phyloP scores from a whole-genome alignment of 37 sponge, comb jelly and placozoan species.

The Chondrosia reniformis region DNA sequence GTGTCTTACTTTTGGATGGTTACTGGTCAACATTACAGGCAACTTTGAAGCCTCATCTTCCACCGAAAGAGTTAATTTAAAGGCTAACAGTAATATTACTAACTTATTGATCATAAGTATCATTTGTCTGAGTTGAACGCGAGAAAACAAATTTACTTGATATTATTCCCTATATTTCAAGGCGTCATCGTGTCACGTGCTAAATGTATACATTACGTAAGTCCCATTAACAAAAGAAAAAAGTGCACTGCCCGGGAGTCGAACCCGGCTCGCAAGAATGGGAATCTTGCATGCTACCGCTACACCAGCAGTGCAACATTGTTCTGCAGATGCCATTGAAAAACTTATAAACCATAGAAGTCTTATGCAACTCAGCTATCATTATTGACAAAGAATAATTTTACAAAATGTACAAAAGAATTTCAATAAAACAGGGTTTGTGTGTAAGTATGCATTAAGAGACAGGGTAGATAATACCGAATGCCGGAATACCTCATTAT shows the following conservation, averaged over 20 bases:
- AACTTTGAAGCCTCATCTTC: neutral
- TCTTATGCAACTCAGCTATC: too few relatives aligned
- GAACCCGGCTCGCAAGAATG: constrained; percentile 99
- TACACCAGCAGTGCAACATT: constrained; percentile 94
- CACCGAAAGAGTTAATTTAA: neutral
- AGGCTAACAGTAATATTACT: too few relatives aligned
- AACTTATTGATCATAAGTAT: too few relatives aligned
- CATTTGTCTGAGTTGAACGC: too few relatives aligned
- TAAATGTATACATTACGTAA: too few relatives aligned
- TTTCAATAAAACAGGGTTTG: neutral
- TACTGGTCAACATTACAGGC: neutral
- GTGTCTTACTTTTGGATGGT: neutral
- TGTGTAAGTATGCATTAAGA: neutral
- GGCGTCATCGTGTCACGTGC: too few relatives aligned
- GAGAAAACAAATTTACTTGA: too few relatives aligned
- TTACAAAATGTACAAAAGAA: neutral
- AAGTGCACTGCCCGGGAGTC: constrained; percentile 97
- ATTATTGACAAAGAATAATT: too few relatives aligned
- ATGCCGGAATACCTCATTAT: too few relatives aligned
- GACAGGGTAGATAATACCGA: neutral
- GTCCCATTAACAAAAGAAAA: constrained; percentile 60
- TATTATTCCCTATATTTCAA: too few relatives aligned
- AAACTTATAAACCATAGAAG: too few relatives aligned
- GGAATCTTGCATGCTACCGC: constrained; percentile 99
- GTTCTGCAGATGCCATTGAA: too few relatives aligned